Base-by-base conservation (phyloP, 1,140 invertebrate genomes). In the Euura saliciscinereae region DNA sequence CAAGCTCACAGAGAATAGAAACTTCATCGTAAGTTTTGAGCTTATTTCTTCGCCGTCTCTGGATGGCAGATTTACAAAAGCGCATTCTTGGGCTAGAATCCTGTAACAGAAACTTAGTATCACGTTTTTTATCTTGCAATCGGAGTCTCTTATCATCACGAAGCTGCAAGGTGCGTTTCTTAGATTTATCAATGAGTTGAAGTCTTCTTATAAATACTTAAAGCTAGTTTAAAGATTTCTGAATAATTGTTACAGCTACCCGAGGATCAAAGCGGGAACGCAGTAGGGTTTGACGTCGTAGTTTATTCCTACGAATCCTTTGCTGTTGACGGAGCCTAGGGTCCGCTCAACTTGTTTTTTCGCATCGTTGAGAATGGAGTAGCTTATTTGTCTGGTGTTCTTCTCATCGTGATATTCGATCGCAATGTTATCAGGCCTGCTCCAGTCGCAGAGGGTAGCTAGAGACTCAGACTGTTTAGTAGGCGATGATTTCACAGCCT, bases 291-390 rank as follows among this genome's bases (percentile, higher is more conserved):
- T 69, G 44, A 81, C 68, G 71, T 83, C 78, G 70, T 8, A 76
- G 73, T 78, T 70, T 5, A 85, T 81, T 11, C 79, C 83, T 68
- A 85, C 79, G 72, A 80, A 85, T 77, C 13, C 8, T 11, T 80
- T 71, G 11, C 72, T 71, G 45, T 68, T n/a, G 13, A 72, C 4
- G 65, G 72, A 66, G 71, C 68, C 69, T 45, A 84, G 71, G 45
- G 73, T 45, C 43, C 75, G 59, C 28, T 71, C 67, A 65, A 84
- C 46, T 64, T 69, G 43, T 59, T 67, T 43, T 46, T 75, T 73
- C 43, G 77, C 65, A 8, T 43, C 44, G 59, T 64, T 8, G n/a
- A 83, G 44, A 68, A 82, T 74, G 45, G 45, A 43, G 45, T 81
- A 80, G 13, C 45, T 75, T 68, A 85, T 80, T 44, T 66, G 75